Evolutionary conservation across 2,888 invertebrate species (phyloP), one percentile per base, ranked within the genome.

Genomic region (Phlogophora meticulosa): DNA sequence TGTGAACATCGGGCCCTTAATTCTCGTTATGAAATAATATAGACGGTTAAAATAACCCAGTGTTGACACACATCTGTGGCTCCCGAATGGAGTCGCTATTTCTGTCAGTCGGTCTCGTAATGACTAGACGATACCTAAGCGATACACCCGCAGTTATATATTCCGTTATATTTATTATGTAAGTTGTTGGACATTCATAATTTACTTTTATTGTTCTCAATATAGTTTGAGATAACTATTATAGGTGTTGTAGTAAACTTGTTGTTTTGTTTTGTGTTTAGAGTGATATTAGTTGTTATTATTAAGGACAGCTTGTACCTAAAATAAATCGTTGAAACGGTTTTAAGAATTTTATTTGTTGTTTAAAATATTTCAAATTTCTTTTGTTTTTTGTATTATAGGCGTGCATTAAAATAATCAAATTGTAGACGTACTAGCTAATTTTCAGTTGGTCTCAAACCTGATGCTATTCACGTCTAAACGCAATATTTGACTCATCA

Each of bases 31-130:
- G 80, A 87, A n/a, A 85, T 84, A 85, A 85, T 85, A 85, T 88
- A 84, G 82, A 80, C 79, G 85, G 81, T 88, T 85, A 91, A 90
- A 91, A 93, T 92, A 90, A 88, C 87, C 85, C 82, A 81, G 89
- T 89, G 94, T 91, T 94, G 94, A 94, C 95, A 94, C 91, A 95
- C 91, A 93, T 94, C 89, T 89, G 89, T 80, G 88, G 73, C 81
- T 87, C 90, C 85, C 88, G 87, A 91, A 93, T 92, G 92, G 91
- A 89, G 84, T 81, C 64, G 88, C 91, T 94, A 94, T 94, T 94
- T 93, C 87, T 87, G 91, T 89, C 88, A 75, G 85, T 79, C 86
- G 85, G 85, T 87, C 90, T 88, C 90, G 87, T 94, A 93, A 94
- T 94, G 93, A 93, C 90, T 83, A 82, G 88, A 85, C 85, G 87